phyloP scores from a whole-genome alignment of 2,113 vertebrate species.

The Mungos mungo region DNA sequence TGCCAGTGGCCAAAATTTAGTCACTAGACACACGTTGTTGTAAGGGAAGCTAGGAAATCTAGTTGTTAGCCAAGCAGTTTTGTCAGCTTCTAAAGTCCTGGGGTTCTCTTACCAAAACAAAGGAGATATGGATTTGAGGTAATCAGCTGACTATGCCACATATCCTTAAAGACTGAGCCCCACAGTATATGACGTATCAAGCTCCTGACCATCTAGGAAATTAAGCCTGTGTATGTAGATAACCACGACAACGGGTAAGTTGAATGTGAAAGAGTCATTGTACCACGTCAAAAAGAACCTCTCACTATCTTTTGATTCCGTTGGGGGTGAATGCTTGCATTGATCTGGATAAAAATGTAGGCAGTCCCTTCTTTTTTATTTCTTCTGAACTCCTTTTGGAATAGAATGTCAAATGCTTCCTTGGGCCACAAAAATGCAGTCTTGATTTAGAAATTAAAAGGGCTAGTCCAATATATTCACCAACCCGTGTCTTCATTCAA shows the following conservation, averaged over 20 bases:
- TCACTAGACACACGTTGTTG: background rate
- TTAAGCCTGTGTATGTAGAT: background rate
- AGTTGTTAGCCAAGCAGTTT: background rate
- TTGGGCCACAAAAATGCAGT: background rate
- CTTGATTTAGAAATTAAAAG: background rate
- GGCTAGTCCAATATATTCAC: background rate
- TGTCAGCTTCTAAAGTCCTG: background rate
- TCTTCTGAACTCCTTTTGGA: background rate
- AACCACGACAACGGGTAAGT: background rate
- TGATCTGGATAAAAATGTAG: background rate
- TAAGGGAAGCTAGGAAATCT: background rate
- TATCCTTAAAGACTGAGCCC: background rate
- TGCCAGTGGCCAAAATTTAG: background rate
- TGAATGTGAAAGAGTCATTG: background rate
- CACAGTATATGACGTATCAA: background rate
- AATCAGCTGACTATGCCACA: background rate
- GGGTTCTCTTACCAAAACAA: background rate
- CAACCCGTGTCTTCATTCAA: background rate
- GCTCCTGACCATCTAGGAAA: background rate
- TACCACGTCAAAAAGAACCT: background rate
- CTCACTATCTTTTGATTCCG: background rate
- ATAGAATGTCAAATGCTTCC: background rate
- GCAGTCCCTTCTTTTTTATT: background rate
- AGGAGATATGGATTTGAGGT: background rate
- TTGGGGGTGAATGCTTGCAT: background rate